phyloP scores from a whole-genome alignment of 2,888 invertebrate species.

The Digitonthophagus gazella region DNA sequence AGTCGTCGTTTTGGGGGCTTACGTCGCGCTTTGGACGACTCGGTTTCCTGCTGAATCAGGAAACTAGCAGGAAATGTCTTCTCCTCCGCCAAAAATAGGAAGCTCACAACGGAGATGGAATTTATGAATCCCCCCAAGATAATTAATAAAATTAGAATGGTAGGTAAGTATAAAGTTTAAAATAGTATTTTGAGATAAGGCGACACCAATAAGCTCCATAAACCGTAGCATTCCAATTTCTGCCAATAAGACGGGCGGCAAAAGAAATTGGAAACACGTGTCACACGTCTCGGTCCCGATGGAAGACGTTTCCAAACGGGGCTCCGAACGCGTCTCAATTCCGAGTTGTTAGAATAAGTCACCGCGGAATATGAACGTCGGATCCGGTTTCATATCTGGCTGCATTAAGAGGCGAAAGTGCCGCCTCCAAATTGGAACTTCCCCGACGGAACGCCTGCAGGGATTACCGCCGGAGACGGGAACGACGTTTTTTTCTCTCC shows the following conservation, averaged over 20 bases:
- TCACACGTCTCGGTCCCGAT: not conserved
- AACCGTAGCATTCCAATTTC: not conserved
- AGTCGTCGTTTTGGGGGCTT: conserved; percentile 33
- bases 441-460: conserved; percentile 8
- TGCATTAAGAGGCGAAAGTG: conserved; percentile 38
- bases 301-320: conserved; percentile 2
- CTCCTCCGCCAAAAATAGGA: not conserved
- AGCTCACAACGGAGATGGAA: not conserved
- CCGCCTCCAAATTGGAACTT: conserved; percentile 36
- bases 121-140: not conserved
- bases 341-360: conserved; percentile 37
- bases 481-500: conserved; percentile 2
- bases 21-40: conserved; percentile 28
- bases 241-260: not conserved
- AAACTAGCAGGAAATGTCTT: conserved; percentile 17
- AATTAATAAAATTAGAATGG: not conserved
- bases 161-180: no score
- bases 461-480: not conserved
- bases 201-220: conserved; percentile 25
- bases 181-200: no score
- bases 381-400: conserved; percentile 38
- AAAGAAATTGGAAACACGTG: conserved; percentile 20
- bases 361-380: conserved; percentile 36
- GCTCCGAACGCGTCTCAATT: conserved; percentile 28
- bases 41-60: conserved; percentile 31